phyloP scores from a whole-genome alignment of 2,113 vertebrate species.

The Alethe castanea region DNA sequence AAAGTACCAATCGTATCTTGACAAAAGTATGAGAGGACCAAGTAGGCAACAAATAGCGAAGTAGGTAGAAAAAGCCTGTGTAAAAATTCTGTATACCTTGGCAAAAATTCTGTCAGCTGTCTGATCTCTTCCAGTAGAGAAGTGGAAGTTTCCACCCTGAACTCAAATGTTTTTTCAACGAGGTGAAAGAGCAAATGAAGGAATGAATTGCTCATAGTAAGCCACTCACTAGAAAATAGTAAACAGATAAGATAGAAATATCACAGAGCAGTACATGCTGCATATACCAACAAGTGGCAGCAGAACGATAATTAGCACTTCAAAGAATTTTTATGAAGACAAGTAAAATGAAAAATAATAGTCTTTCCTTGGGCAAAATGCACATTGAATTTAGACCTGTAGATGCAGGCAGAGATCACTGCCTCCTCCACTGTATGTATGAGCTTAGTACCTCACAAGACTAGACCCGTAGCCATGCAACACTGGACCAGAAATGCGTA shows the following conservation, averaged over 20 bases:
- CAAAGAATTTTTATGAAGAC: neutral
- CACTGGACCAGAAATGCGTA: neutral
- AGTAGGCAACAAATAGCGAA: neutral
- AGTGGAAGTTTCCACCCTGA: constrained; percentile 62
- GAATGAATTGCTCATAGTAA: constrained; percentile 31
- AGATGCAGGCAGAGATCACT: neutral
- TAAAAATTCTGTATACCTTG: constrained; percentile 17
- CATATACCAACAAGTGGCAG: neutral
- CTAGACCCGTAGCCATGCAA: neutral
- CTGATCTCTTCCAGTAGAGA: constrained; percentile 23
- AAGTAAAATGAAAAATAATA: neutral
- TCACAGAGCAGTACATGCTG: neutral
- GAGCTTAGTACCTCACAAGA: neutral
- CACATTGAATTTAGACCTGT: neutral
- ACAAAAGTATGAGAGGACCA: neutral
- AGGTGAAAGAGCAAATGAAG: constrained; percentile 6
- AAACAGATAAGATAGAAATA: constrained; percentile 15
- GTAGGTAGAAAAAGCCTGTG: neutral
- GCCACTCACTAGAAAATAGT: constrained; percentile 9
- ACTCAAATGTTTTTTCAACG: constrained; percentile 18
- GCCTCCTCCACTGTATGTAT: neutral
- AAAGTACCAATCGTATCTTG: rapidly evolving
- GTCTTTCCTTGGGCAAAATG: neutral
- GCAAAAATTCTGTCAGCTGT: constrained; percentile 28
- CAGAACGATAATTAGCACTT: constrained; percentile 13